These are phyloP conservation scores for Sepiola atlantica DNA, from an alignment of 2,888 invertebrate genomes.

Conservation along the genomic window DNA sequence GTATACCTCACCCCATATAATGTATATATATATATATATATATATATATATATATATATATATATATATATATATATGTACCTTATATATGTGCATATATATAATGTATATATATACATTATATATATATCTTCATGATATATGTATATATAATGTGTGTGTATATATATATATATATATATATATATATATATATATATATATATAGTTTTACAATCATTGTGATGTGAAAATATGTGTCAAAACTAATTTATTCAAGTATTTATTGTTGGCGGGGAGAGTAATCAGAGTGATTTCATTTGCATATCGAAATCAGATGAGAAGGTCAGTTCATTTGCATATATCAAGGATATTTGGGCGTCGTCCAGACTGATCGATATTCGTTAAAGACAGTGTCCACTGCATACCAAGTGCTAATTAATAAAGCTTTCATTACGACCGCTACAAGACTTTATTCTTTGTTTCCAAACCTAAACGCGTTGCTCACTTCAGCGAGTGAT, in stretches of 20 bases:
- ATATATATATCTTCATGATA: too few species aligned
- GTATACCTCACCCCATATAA: too few species aligned
- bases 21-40: too few species aligned
- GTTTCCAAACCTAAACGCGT: neutral
- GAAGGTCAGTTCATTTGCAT: constrained; percentile 13
- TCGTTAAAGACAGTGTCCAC: constrained; percentile 32
- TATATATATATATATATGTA: neutral
- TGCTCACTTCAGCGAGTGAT: neutral
- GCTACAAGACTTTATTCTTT: neutral
- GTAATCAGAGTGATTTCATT: neutral
- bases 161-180: too few species aligned
- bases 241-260: neutral
- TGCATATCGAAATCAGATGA: neutral
- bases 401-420: constrained; percentile 22
- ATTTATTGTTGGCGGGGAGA: neutral
- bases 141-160: too few species aligned
- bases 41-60: neutral
- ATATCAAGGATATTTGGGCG: constrained; percentile 32
- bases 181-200: neutral
- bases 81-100: neutral
- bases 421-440: constrained; percentile 19
- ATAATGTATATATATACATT: too few species aligned
- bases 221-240: neutral
- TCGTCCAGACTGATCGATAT: constrained; percentile 32
- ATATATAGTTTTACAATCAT: neutral